These are phyloP conservation scores for Chironomus tepperi DNA, from an alignment of 1,140 invertebrate species.

Conservation along the genomic window DNA sequence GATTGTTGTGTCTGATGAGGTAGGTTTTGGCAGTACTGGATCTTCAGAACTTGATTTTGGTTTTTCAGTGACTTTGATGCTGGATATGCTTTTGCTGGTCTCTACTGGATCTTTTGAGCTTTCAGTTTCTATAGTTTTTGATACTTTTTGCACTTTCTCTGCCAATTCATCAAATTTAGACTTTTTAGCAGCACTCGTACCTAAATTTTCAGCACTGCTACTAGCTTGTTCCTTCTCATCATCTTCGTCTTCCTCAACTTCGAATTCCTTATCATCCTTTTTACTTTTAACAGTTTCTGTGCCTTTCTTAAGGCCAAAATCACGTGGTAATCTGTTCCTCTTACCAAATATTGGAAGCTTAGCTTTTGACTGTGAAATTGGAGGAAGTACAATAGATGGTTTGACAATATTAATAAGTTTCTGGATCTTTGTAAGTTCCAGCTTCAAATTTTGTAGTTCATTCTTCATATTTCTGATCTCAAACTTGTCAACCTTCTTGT, in stretches of 20 bases:
- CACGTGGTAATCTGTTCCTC: conserved; percentile 32
- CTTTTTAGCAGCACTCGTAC: too few species aligned
- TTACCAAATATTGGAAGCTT: conserved; percentile 36
- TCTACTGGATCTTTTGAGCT: conserved; percentile 24
- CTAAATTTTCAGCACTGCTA: too few species aligned
- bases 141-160: too few species aligned
- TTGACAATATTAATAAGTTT: conserved; percentile 69
- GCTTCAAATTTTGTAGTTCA: conserved; percentile 56
- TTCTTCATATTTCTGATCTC: conserved; percentile 44
- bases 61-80: conserved; percentile 2
- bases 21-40: too few species aligned
- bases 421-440: conserved; percentile 57
- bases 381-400: conserved; percentile 55
- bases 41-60: neutral
- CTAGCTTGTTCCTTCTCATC: conserved; percentile 20
- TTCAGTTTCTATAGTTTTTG: neutral
- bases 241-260: conserved; percentile 38
- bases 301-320: conserved; percentile 29
- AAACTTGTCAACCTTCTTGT: conserved; percentile 42
- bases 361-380: conserved; percentile 33
- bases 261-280: conserved; percentile 35
- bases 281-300: conserved; percentile 28
- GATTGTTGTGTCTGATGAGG: too few species aligned
- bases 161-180: too few species aligned
- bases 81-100: neutral